These are phyloP conservation scores for Crepidodera aurea DNA, from an alignment of 2,888 invertebrate genomes.

Conservation along the genomic window DNA sequence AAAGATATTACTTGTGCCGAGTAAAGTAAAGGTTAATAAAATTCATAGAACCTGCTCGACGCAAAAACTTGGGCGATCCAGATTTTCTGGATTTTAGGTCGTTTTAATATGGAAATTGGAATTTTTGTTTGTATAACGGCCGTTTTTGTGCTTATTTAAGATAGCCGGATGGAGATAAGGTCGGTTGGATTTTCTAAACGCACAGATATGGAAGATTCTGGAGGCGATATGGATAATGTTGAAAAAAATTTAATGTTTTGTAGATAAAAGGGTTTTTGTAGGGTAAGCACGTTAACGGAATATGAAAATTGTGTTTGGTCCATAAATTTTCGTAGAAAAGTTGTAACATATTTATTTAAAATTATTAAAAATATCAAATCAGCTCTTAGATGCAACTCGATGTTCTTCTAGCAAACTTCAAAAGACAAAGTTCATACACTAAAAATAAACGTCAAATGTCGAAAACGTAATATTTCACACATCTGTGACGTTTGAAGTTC, in stretches of 20 bases:
- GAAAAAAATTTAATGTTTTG: background rate
- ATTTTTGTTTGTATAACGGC: conserved; percentile 37
- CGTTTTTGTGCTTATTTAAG: conserved; percentile 37
- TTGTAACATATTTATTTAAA: too few species aligned
- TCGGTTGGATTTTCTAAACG: background rate
- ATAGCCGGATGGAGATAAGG: conserved; percentile 3
- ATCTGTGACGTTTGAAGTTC: too few species aligned
- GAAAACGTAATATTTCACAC: too few species aligned
- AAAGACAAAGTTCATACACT: too few species aligned
- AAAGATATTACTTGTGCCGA: conserved; percentile 34
- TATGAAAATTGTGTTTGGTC: too few species aligned
- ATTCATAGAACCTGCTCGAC: conserved; percentile 22
- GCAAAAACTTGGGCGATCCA: conserved; percentile 12
- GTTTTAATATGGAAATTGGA: conserved; percentile 43
- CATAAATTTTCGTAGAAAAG: too few species aligned
- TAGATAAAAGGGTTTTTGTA: too few species aligned
- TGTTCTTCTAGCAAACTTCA: too few species aligned
- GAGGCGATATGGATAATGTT: background rate
- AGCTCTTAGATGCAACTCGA: too few species aligned
- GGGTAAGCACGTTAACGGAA: background rate
- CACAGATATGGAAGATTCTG: background rate
- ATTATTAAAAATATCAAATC: too few species aligned
- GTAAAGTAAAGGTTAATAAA: conserved; percentile 31
- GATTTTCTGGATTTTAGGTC: conserved; percentile 21
- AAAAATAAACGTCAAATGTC: too few species aligned